Evolutionary conservation across 2,888 invertebrate genomes (phyloP).

Genomic region (Marasmarcha lunaedactyla): DNA sequence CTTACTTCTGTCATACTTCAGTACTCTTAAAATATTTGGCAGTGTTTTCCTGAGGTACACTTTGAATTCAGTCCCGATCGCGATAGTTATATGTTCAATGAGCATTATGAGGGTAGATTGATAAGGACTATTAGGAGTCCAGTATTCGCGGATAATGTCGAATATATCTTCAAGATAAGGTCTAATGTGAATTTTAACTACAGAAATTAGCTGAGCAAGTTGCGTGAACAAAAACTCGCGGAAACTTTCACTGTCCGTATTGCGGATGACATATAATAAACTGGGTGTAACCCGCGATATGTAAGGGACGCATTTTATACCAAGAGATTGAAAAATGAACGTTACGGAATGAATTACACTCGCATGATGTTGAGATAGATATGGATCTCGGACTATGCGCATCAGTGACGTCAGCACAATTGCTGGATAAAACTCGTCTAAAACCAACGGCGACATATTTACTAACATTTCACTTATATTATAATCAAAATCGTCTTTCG

Average conservation of each 20-base stretch:
- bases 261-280: conserved; percentile 88
- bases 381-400: conserved; percentile 93
- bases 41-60: conserved; percentile 92
- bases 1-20: conserved; percentile 90
- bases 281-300: conserved; percentile 91
- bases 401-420: conserved; percentile 96
- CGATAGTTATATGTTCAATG: conserved; percentile 93
- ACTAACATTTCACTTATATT: conserved; percentile 94
- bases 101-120: conserved; percentile 91
- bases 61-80: conserved; percentile 95
- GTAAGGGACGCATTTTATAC: conserved; percentile 93
- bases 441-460: conserved; percentile 86
- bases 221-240: conserved; percentile 95
- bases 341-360: conserved; percentile 96
- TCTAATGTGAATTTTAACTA: conserved; percentile 96
- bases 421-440: conserved; percentile 98
- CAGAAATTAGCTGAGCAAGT: conserved; percentile 90
- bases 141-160: conserved; percentile 90
- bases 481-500: conserved; percentile 66
- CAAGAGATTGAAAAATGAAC: conserved; percentile 95
- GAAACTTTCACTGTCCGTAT: conserved; percentile 82
- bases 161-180: conserved; percentile 97
- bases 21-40: conserved; percentile 91
- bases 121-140: conserved; percentile 87
- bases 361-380: conserved; percentile 90